These are phyloP conservation scores for Pitangus sulphuratus DNA, from an alignment of 2,797 vertebrate genomes.

Conservation along the genomic window DNA sequence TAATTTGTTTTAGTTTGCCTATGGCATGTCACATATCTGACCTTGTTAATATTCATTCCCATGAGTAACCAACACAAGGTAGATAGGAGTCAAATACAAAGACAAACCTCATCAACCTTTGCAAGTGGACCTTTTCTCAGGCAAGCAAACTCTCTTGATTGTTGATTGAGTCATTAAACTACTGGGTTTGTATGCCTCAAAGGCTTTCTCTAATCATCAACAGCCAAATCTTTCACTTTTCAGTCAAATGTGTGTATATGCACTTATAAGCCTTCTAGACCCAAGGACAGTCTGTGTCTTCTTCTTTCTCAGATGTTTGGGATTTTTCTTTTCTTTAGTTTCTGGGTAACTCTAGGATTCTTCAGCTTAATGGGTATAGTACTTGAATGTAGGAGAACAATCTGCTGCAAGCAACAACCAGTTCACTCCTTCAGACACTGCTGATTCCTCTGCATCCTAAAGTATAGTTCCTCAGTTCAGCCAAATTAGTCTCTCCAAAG, in stretches of 20 bases:
- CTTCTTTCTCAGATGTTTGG: neutral
- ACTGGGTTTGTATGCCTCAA: neutral
- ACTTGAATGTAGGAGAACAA: neutral
- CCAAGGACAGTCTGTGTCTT: accelerated
- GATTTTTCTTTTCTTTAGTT: neutral
- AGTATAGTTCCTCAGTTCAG: neutral
- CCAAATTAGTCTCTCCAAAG: neutral
- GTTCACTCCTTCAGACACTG: neutral
- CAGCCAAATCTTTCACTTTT: neutral
- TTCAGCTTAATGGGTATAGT: neutral
- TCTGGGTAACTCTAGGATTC: neutral
- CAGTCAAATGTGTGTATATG: neutral
- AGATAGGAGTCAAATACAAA: neutral
- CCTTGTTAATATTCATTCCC: neutral
- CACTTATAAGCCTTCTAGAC: neutral
- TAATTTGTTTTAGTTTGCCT: neutral
- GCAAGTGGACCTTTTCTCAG: neutral
- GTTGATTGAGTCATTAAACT: neutral
- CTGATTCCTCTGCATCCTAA: neutral
- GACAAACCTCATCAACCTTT: neutral
- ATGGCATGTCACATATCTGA: neutral
- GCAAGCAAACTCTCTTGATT: neutral
- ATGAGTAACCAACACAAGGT: neutral
- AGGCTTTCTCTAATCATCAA: neutral
- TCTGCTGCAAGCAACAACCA: neutral